phyloP scores from a whole-genome alignment of 1,140 invertebrate genomes.

The Drosophila truncata region DNA sequence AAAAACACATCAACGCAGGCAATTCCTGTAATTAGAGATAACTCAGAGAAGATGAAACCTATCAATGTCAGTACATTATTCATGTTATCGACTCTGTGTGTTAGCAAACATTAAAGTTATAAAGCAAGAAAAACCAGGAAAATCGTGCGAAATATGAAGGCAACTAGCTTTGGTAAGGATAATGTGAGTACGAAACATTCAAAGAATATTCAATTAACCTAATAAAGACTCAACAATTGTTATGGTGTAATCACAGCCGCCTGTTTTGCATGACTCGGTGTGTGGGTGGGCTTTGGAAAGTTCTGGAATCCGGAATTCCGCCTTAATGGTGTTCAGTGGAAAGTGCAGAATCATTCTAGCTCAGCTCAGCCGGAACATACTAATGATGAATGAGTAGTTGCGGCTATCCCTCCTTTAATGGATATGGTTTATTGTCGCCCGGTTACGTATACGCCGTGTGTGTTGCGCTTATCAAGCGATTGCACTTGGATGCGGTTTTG shows the following conservation, averaged over 20 bases:
- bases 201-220: conserved; percentile 75
- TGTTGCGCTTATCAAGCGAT: conserved; percentile 27
- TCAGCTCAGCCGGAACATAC: conserved; percentile 35
- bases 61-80: conserved; percentile 61
- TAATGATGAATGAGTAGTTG: conserved; percentile 11
- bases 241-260: conserved; percentile 58
- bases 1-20: conserved; percentile 24
- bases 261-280: conserved; percentile 20
- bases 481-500: conserved; percentile 52
- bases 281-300: conserved; percentile 21
- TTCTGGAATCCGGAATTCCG: conserved; percentile 27
- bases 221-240: conserved; percentile 82
- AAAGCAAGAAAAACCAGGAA: conserved; percentile 4
- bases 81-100: conserved; percentile 47
- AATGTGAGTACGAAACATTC: conserved; percentile 39
- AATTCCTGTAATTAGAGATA: conserved; percentile 37
- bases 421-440: conserved; percentile 15
- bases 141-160: conserved; percentile 7
- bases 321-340: conserved; percentile 2
- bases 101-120: conserved; percentile 31
- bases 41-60: conserved; percentile 29
- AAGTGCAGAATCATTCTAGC: conserved; percentile 19
- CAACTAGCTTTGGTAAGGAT: conserved; percentile 32
- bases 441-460: conserved; percentile 48
- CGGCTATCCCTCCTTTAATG: background rate